A percentile compares a stretch with the other conserved stretches of the same genome.
phyloP scores from a whole-genome alignment of 2,888 invertebrate genomes.

The Stenotaenia linearis region DNA sequence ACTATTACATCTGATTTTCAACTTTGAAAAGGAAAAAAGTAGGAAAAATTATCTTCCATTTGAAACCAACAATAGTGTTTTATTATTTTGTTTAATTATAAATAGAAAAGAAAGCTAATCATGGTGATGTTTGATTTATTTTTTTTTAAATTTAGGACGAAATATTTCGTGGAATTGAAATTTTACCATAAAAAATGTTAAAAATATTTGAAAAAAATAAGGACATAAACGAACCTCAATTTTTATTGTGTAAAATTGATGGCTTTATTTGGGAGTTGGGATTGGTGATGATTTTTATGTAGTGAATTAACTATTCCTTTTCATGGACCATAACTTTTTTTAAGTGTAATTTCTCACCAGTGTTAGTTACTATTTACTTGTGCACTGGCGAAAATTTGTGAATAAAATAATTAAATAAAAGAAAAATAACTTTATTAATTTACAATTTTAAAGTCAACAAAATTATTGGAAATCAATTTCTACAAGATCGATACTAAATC shows the following conservation, averaged over 20 bases:
- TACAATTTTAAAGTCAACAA: too few relatives aligned
- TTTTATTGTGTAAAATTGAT: neutral
- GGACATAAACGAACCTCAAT: neutral
- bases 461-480: too few relatives aligned
- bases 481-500: too few relatives aligned
- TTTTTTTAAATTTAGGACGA: neutral
- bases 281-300: neutral
- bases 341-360: neutral
- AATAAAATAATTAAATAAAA: neutral
- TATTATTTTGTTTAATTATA: neutral
- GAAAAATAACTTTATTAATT: neutral
- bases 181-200: neutral
- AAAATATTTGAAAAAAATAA: neutral
- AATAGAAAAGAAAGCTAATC: neutral
- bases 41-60: too few relatives aligned
- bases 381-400: neutral
- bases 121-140: neutral
- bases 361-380: neutral
- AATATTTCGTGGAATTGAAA: neutral
- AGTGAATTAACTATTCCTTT: neutral
- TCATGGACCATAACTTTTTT: slow-evolving; percentile 2
- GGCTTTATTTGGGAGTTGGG: neutral
- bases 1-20: too few relatives aligned
- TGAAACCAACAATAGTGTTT: neutral
- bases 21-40: too few relatives aligned